A percentile compares a stretch with the other conserved stretches of the same genome.
These are phyloP conservation scores for Gymnorhina tibicen DNA, from an alignment of 2,113 vertebrate genomes.

Conservation along the genomic window DNA sequence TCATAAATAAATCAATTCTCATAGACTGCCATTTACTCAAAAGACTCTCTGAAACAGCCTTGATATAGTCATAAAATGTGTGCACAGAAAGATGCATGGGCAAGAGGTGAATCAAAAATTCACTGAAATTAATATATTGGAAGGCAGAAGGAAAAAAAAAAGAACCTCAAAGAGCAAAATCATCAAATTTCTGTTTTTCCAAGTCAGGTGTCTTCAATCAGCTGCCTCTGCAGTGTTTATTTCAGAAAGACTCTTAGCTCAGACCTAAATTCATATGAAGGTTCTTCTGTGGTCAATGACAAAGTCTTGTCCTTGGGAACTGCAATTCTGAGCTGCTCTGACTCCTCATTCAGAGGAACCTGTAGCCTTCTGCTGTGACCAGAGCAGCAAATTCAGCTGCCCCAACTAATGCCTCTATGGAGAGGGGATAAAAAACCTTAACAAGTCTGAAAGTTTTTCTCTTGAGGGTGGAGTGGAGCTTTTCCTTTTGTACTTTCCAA, in stretches of 20 bases:
- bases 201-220: not conserved
- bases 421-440: not conserved
- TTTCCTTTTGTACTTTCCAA: not conserved
- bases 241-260: not conserved
- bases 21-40: not conserved
- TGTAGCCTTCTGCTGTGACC: not conserved
- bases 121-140: not conserved
- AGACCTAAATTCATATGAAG: not conserved
- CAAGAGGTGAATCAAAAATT: not conserved
- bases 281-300: accelerated
- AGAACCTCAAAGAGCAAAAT: not conserved
- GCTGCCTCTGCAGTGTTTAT: not conserved
- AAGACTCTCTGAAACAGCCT: not conserved
- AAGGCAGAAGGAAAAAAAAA: not conserved
- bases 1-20: constrained; percentile 34
- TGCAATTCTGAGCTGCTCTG: not conserved
- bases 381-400: not conserved
- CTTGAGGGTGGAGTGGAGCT: not conserved
- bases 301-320: not conserved
- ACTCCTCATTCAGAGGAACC: not conserved
- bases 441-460: not conserved
- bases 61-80: not conserved
- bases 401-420: not conserved
- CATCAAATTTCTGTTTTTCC: not conserved
- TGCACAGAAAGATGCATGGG: not conserved